Conservation (phyloP, 2,888 invertebrate species). For the Spisula solida region DNA sequence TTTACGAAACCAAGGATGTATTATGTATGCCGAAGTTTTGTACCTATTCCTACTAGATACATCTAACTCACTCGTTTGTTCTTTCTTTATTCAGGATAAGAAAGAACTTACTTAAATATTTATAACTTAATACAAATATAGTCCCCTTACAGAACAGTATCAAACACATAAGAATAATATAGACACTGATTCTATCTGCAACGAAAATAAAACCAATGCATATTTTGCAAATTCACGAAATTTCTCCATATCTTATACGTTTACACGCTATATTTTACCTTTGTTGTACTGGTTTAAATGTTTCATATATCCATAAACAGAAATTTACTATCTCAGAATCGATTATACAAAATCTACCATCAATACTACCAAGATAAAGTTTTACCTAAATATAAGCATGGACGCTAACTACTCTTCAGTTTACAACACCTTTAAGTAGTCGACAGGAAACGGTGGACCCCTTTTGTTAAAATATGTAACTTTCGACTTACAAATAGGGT, state of each 20-base stretch:
- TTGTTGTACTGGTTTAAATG: background rate
- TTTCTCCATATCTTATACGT: background rate
- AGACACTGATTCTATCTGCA: background rate
- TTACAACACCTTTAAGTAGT: conserved; percentile 45
- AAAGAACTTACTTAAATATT: background rate
- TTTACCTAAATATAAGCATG: conserved; percentile 1
- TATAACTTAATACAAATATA: background rate
- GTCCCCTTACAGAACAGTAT: background rate
- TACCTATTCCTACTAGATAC: background rate
- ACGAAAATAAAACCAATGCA: background rate
- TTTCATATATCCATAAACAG: conserved; percentile 11
- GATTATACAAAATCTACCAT: background rate
- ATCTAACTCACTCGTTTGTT: background rate
- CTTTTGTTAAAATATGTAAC: conserved; percentile 69
- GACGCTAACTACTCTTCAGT: conserved; percentile 7
- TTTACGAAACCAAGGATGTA: background rate
- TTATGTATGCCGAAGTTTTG: background rate
- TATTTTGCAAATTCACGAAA: conserved; percentile 20
- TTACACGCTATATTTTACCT: conserved; percentile 5
- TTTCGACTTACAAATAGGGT: conserved; percentile 60
- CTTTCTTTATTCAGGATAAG: background rate
- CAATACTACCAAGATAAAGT: background rate
- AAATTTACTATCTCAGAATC: background rate
- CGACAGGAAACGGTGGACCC: conserved; percentile 50
- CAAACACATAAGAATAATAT: background rate